A percentile compares a stretch with the other conserved stretches of the same genome.
Conservation (phyloP, 2,888 invertebrate species). For the Pogonocherus hispidulus region DNA sequence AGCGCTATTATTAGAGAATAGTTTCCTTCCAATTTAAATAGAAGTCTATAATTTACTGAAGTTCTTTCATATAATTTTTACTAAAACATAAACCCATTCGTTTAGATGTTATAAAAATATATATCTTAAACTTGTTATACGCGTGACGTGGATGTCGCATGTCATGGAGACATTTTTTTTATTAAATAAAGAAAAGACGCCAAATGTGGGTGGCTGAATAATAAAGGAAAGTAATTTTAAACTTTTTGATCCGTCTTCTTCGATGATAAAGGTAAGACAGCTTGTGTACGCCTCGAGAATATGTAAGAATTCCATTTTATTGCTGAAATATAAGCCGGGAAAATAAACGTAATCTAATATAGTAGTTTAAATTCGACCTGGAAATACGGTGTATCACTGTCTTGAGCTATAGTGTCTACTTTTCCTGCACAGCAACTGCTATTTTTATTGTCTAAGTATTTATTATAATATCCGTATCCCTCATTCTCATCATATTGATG, state of each 20-base stretch:
- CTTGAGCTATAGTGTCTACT: neutral
- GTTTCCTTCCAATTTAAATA: too few species aligned
- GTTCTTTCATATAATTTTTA: too few species aligned
- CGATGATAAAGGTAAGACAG: constrained; percentile 6
- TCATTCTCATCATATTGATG: too few species aligned
- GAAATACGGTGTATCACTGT: neutral
- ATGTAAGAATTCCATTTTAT: constrained; percentile 3
- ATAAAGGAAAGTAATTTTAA: constrained; percentile 6
- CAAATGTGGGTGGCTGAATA: constrained; percentile 2
- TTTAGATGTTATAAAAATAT: too few species aligned
- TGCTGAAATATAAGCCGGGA: neutral
- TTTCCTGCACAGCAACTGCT: too few species aligned
- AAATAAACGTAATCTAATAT: constrained; percentile 2
- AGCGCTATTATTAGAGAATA: too few species aligned
- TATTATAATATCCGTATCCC: too few species aligned
- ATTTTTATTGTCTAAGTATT: too few species aligned
- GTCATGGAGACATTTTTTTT: neutral
- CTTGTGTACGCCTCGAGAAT: constrained; percentile 3
- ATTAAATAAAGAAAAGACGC: constrained; percentile 1
- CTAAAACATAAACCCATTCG: too few species aligned
- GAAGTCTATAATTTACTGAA: too few species aligned
- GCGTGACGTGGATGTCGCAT: neutral
- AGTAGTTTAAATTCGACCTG: neutral
- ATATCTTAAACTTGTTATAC: neutral
- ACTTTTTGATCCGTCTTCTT: constrained; percentile 4